A percentile compares a stretch with the other conserved stretches of the same genome.
phyloP scores from a whole-genome alignment of 2,797 vertebrate genomes.

The Etheostoma perlongum region DNA sequence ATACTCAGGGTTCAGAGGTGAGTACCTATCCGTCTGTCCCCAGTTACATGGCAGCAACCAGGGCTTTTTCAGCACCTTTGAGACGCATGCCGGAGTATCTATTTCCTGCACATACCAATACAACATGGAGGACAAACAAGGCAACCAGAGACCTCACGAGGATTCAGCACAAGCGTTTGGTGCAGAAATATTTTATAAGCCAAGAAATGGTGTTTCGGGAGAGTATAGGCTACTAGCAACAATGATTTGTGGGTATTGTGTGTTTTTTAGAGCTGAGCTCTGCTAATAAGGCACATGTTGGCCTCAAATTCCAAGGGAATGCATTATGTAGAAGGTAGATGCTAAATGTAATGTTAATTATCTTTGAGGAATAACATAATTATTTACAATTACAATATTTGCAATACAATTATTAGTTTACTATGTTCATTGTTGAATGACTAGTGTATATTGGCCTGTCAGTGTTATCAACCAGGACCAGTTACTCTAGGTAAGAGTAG shows the following conservation, averaged over 20 bases:
- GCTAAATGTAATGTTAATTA: conserved; percentile 25
- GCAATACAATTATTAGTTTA: background rate
- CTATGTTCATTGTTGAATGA: background rate
- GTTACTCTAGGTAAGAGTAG: background rate
- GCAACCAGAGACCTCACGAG: conserved; percentile 66
- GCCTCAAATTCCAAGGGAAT: background rate
- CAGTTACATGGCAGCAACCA: conserved; percentile 45
- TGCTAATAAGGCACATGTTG: conserved; percentile 18
- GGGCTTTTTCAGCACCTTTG: conserved; percentile 60
- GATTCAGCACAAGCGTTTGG: conserved; percentile 54
- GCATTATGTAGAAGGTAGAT: conserved; percentile 10
- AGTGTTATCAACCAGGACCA: background rate
- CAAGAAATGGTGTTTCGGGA: conserved; percentile 42
- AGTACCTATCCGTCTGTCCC: conserved; percentile 63
- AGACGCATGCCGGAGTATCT: conserved; percentile 56
- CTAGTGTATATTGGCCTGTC: background rate
- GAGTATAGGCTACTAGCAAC: conserved; percentile 9
- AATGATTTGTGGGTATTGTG: conserved; percentile 32
- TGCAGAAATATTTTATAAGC: conserved; percentile 78
- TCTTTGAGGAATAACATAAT: background rate
- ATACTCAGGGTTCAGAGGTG: conserved; percentile 47
- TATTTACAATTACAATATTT: background rate
- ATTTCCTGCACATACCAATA: conserved; percentile 55
- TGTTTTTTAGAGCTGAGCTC: conserved; percentile 29
- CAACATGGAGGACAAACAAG: conserved; percentile 41